Conservation (phyloP, 2,888 invertebrate species). For the Tortricodes alternella region DNA sequence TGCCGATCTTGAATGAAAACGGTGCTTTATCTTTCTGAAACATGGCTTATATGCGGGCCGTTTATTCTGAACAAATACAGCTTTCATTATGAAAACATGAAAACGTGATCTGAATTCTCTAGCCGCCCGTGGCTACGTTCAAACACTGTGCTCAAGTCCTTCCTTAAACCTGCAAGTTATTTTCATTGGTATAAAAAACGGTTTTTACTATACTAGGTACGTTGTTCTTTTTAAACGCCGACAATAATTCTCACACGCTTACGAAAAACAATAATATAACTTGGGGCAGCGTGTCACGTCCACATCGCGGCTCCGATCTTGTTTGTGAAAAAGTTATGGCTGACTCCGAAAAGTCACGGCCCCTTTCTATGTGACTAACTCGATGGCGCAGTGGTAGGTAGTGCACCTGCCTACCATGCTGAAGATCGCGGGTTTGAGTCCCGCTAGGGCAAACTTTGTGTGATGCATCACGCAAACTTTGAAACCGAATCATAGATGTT, state of each 20-base stretch:
- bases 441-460: too few relatives aligned
- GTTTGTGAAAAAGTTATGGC: constrained; percentile 25
- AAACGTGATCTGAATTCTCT: not conserved
- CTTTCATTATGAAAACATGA: not conserved
- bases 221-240: not conserved
- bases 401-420: too few relatives aligned
- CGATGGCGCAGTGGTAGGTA: too few relatives aligned
- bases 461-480: too few relatives aligned
- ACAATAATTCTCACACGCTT: constrained; percentile 12
- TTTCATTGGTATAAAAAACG: too few relatives aligned
- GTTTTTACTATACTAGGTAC: too few relatives aligned
- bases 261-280: constrained; percentile 5
- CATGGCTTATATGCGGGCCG: not conserved
- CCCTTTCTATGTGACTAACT: constrained; percentile 27
- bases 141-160: too few relatives aligned
- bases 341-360: constrained; percentile 14
- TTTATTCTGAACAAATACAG: not conserved
- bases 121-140: not conserved
- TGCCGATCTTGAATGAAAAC: constrained; percentile 1
- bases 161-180: too few relatives aligned
- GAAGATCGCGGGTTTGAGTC: too few relatives aligned
- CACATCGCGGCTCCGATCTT: constrained; percentile 14
- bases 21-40: constrained; percentile 1
- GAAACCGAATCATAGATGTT: too few relatives aligned
- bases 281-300: constrained; percentile 14